A percentile compares a stretch with the other conserved stretches of the same genome.
Evolutionary conservation across 1,140 invertebrate species (phyloP).

Genomic region (Drosophila malerkotliana): DNA sequence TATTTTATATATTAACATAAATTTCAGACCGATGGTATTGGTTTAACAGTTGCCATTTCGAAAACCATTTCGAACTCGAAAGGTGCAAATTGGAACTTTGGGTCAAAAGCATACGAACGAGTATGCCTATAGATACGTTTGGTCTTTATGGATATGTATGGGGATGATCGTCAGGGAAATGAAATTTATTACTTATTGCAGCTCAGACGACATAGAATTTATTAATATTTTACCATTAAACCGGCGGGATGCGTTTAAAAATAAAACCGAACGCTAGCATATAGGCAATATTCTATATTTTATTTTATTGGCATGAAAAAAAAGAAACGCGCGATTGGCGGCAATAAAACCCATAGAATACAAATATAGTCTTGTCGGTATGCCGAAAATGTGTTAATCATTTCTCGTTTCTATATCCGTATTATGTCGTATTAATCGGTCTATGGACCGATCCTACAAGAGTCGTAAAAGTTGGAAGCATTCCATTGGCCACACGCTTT

Average conservation of each 20-base stretch:
- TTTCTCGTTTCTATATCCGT: constrained; percentile 46
- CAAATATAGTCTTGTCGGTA: constrained; percentile 54
- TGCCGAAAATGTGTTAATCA: constrained; percentile 71
- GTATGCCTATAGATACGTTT: constrained; percentile 13
- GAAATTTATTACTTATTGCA: constrained; percentile 78
- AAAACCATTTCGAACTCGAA: constrained; percentile 67
- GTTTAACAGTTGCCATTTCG: constrained; percentile 75
- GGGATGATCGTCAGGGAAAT: constrained; percentile 49
- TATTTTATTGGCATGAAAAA: constrained; percentile 54
- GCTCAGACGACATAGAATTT: constrained; percentile 68
- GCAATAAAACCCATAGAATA: constrained; percentile 53
- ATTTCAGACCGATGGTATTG: constrained; percentile 29
- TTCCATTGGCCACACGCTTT: constrained; percentile 20
- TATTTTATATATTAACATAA: constrained; percentile 39
- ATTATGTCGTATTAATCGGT: constrained; percentile 55
- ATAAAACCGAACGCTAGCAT: constrained; percentile 49
- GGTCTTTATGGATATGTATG: constrained; percentile 3
- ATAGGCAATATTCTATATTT: constrained; percentile 49
- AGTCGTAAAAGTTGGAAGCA: constrained; percentile 29
- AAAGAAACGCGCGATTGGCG: constrained; percentile 27
- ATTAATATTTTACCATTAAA: constrained; percentile 76
- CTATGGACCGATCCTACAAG: constrained; percentile 5
- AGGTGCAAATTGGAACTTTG: constrained; percentile 66
- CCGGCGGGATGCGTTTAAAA: constrained; percentile 66
- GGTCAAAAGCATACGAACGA: constrained; percentile 33